Percentiles rank a stretch among this genome's conserved stretches.
These are phyloP conservation scores for Motacilla alba DNA, from an alignment of 2,113 vertebrate species.

Conservation along the genomic window DNA sequence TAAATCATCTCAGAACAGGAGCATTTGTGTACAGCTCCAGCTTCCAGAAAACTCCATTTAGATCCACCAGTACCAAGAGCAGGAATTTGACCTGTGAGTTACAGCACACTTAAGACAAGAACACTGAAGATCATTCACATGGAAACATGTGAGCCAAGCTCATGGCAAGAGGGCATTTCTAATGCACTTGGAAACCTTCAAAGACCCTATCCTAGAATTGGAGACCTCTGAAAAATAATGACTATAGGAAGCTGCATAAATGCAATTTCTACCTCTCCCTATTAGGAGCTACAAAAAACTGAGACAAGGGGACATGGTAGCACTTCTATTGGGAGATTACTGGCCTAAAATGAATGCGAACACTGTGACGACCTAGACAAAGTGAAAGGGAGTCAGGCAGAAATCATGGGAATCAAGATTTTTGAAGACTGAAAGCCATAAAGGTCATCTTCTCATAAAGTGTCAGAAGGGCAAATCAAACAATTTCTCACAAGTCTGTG, in stretches of 20 bases:
- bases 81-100: not conserved
- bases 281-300: not conserved
- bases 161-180: not conserved
- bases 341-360: not conserved
- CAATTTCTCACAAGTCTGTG: not conserved
- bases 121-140: not conserved
- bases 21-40: not conserved
- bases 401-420: not conserved
- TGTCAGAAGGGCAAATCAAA: not conserved
- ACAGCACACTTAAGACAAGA: not conserved
- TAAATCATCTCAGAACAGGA: not conserved
- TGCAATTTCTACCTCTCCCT: not conserved
- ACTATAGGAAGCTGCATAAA: not conserved
- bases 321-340: not conserved
- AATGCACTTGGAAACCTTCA: not conserved
- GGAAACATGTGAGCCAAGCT: not conserved
- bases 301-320: not conserved
- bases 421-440: not conserved
- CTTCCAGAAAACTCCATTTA: not conserved
- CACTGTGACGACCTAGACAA: not conserved
- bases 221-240: not conserved
- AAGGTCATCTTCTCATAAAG: not conserved
- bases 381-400: accelerated
- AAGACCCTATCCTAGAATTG: not conserved
- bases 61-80: not conserved